phyloP scores from a whole-genome alignment of 2,888 invertebrate genomes.

The Megamerina dolium region DNA sequence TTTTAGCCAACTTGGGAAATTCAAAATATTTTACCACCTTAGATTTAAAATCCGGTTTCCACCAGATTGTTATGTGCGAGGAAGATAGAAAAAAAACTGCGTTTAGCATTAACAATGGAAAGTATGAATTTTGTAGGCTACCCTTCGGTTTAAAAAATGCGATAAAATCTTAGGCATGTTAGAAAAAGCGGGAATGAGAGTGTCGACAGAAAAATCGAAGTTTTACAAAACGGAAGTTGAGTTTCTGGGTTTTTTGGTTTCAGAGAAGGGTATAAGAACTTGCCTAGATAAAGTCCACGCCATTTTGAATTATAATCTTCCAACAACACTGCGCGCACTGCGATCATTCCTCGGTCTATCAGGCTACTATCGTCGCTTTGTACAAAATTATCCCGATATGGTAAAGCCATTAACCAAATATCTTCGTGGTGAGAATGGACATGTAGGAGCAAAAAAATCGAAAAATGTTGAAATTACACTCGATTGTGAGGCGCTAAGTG shows the following conservation, averaged over 20 bases:
- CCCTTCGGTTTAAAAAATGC: slow-evolving; percentile 19
- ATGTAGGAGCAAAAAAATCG: slow-evolving; percentile 9
- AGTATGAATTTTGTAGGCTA: slow-evolving; percentile 16
- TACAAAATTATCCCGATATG: too few species aligned
- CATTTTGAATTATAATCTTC: too few species aligned
- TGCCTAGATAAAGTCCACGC: too few species aligned
- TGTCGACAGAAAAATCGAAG: too few species aligned
- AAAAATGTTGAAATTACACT: slow-evolving; percentile 13
- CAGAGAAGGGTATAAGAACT: too few species aligned
- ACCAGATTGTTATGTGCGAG: slow-evolving; percentile 14
- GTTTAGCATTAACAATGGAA: slow-evolving; percentile 8
- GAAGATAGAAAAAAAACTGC: slow-evolving; percentile 16
- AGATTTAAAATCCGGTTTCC: slow-evolving; percentile 14
- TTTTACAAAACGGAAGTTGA: too few species aligned
- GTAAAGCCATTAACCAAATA: slow-evolving; percentile 14
- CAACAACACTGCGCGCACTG: too few species aligned
- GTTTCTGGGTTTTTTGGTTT: too few species aligned
- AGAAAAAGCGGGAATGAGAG: too few species aligned
- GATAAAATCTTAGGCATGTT: too few species aligned
- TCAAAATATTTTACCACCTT: slow-evolving; percentile 13
- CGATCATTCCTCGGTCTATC: too few species aligned
- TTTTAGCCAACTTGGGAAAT: slow-evolving; percentile 13
- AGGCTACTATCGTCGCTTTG: too few species aligned
- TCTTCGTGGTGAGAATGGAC: slow-evolving; percentile 10
- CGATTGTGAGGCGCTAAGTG: slow-evolving; percentile 11